Evolutionary conservation across 92 coral and sea anemone genomes (phyloP), one percentile per base, ranked within the genome.

Genomic region (Phenganax stokvisi): DNA sequence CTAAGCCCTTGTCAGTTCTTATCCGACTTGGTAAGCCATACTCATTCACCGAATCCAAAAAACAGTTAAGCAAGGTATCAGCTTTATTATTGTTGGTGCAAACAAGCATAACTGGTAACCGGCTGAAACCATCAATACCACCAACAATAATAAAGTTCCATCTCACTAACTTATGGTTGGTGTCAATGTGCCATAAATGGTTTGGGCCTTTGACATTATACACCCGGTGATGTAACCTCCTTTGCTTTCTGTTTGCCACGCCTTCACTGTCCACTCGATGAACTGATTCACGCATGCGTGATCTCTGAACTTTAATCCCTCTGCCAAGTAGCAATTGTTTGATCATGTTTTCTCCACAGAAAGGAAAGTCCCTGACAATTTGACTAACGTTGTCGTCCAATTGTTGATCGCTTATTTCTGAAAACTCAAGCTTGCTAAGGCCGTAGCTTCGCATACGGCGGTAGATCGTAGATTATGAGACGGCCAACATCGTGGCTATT

Each of bases 61-160:
- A 37, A 37, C 47, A 37, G 47, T 37, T 37, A 37, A 83, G 79
- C 77, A 77, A 56, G 25, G 76, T 86, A n/a, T 76, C 86, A 81
- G 86, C 81, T 44, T 86, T 86, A 83, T 83, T 86, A 74, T 60
- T 81, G 76, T 86, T 80, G 67, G 80, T 54, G 76, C 89, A 83
- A 15, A 77, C 56, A 66, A 83, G 54, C 77, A 78, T 83, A 13
- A 77, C 75, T 76, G 87, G 89, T 69, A 83, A 54, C 55, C 84
- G 69, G 53, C 84, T 83, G 67, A 76, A 78, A 44, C 87, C 81
- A 71, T 83, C 89, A 52, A 87, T 87, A 13, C 81, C 86, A 25
- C 86, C 84, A 5, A 83, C 71, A 76, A 86, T 76, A 1, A 37
- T 37, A 37, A 37, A 37, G 47, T 37, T 2, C 47, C 47, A 37